Base-by-base conservation (phyloP, 1,140 invertebrate species). In the Zaprionus inermis region DNA sequence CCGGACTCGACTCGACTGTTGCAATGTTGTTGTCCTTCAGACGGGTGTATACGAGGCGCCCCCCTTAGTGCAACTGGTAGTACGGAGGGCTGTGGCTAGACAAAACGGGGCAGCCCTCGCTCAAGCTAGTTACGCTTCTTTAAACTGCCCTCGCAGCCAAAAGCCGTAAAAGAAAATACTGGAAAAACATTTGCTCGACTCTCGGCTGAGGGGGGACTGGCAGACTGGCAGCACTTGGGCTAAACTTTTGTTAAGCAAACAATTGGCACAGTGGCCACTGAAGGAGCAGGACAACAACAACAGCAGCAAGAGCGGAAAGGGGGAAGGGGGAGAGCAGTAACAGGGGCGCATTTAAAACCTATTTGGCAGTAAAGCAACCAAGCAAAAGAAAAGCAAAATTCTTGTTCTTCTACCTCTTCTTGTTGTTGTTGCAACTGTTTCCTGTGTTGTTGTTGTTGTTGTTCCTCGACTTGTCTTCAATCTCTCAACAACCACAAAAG, bases 191-290 rank as follows among this genome's bases (percentile, higher is more conserved):
- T 76, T 71, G 16, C 64, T 60, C 30, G 32, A 20, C 52, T 41
- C 36, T 36, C 6, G 38, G n/a, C 38, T 16, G 38, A 44, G 14
- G 38, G n/a, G 4, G 3, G 36, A 16, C 36, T 2, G 6, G 38
- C 3, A 7, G 0, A 2, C 38, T 16, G 38, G 49, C 56, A 76
- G 63, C 38, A 32, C 76, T 80, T 76, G 76, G 76, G 74, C 85
- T 85, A 85, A 91, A 91, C 84, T 91, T 91, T 91, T 91, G 89
- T 90, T 91, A 91, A 91, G 76, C 90, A 91, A 91, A 91, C 89
- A 91, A 91, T 86, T 91, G 81, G 81, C 74, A 86, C 78, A 83
- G 86, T 76, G 68, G 81, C 81, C 72, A 72, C 72, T 69, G 75
- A 61, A 70, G 60, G 16, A 68, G 24, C 32, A 36, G 32, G 22